These are phyloP conservation scores for Daphoenositta chrysoptera DNA, from an alignment of 2,113 vertebrate species.

Conservation along the genomic window DNA sequence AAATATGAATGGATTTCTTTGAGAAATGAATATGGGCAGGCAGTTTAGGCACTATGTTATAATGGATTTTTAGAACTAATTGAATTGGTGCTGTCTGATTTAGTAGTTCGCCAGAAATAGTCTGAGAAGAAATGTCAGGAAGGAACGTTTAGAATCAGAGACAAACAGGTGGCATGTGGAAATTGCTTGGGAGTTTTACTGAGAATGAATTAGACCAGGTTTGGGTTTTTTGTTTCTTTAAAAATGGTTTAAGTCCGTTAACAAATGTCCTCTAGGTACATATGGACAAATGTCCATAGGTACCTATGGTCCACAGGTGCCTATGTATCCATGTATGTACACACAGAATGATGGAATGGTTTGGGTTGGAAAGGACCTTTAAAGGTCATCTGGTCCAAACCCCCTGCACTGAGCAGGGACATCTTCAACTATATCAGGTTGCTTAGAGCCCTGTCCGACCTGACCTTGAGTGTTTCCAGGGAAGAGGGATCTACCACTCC, in stretches of 20 bases:
- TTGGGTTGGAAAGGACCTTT: not conserved
- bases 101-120: not conserved
- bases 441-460: not conserved
- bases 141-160: not conserved
- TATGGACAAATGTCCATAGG: not conserved
- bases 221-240: not conserved
- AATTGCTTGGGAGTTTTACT: not conserved
- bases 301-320: not conserved
- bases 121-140: not conserved
- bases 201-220: not conserved
- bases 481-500: not conserved
- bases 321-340: not conserved
- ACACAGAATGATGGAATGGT: not conserved
- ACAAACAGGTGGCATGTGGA: not conserved
- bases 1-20: slow-evolving; percentile 53
- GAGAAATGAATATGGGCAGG: slow-evolving; percentile 31
- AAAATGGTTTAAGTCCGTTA: not conserved
- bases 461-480: not conserved
- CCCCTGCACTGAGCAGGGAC: not conserved
- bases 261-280: not conserved
- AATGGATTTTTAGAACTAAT: slow-evolving; percentile 48
- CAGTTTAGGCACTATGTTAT: slow-evolving; percentile 23
- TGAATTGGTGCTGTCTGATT: slow-evolving; percentile 38
- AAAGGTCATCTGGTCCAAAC: not conserved
- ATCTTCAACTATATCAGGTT: not conserved